Evolutionary conservation across 2,113 vertebrate genomes (phyloP), one percentile per base, ranked within the genome.

Genomic region (Oreotrochilus melanogaster): DNA sequence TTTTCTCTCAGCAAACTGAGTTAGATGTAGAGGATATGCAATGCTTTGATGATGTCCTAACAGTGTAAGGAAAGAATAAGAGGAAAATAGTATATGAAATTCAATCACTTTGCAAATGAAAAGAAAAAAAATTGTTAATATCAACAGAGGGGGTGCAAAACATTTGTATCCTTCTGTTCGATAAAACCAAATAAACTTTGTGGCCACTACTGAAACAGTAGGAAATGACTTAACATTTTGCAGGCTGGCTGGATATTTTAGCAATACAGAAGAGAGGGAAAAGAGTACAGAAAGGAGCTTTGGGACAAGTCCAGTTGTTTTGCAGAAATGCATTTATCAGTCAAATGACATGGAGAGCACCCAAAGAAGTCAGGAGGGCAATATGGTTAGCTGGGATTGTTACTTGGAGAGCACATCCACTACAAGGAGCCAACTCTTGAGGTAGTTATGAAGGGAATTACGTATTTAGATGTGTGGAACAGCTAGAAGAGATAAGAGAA

Each of bases 401-500:
- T 72, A 25, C 27, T 31, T 81, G 45, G 37, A 67, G 70, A 67
- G 42, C 15, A 72, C 50, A n/a, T 2, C 3, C 3, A 7, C 51
- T 87, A 30, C 61, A n/a, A 87, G 66, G 69, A 95, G 53, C 53
- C 43, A 50, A 70, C 2, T 11, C 50, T 18, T 35, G 53, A 39
- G 50, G 73, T 57, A 93, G 66, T 48, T 51, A 43, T 12, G 27
- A 71, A 23, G 14, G 24, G 30, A 75, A 76, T 53, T 37, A 10
- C 0, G 0, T 74, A 42, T 75, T 69, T 74, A 69, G 35, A 42
- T 53, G 21, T 47, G 66, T 14, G n/a, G 66, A 85, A 78, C 1
- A 1, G 24, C 42, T 57, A 72, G 4, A 18, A 85, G 54, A 95
- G 93, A 89, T 92, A 91, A 89, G 62, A 85, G 58, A 92, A 89